Base-by-base conservation (phyloP, 2,113 vertebrate genomes). In the Dissostichus mawsoni region DNA sequence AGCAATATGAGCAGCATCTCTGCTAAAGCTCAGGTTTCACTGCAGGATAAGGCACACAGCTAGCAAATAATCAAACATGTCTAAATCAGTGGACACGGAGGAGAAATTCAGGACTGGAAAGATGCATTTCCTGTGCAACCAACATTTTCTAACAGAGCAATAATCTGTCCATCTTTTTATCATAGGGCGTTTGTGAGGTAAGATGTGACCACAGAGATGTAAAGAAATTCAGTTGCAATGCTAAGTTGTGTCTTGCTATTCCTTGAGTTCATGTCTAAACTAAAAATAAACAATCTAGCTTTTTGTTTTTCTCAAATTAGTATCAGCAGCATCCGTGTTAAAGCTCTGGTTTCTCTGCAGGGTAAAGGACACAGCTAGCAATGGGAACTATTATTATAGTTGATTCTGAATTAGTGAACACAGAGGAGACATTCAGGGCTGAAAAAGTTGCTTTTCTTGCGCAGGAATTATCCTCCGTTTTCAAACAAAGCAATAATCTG, bases 1-100 rank as follows among this genome's bases (percentile, higher is more conserved):
- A 55, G 55, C 48, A n/a, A 4, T 64, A 4, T n/a, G 59, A 84
- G 72, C 67, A 57, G 82, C 87, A 76, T 78, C 82, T 25, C 36
- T 12, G 23, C 29, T 16, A 17, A 8, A 67, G 69, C 18, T 80
- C 56, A 10, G 29, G 48, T 41, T 61, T 50, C 68, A 44, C 41
- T 63, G 69, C 74, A 41, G 29, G 12, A 47, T 36, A 33, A 3
- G 68, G 33, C 29, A 74, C 51, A 44, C 59, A 51, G 51, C 18
- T 20, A 0, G 20, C 23, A 18, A 6, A 4, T 52, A 17, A 23
- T 33, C 2, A 74, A 11, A 50, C 48, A 18, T 17, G 16, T 17
- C 62, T 47, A 16, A 25, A 11, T 36, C 20, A 4, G 2, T 14
- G 56, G 23, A 20, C 12, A 48, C 33, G 33, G 36, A 29, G 56